Base-by-base conservation (phyloP, 2,113 vertebrate genomes). In the Neogobius melanostomus region DNA sequence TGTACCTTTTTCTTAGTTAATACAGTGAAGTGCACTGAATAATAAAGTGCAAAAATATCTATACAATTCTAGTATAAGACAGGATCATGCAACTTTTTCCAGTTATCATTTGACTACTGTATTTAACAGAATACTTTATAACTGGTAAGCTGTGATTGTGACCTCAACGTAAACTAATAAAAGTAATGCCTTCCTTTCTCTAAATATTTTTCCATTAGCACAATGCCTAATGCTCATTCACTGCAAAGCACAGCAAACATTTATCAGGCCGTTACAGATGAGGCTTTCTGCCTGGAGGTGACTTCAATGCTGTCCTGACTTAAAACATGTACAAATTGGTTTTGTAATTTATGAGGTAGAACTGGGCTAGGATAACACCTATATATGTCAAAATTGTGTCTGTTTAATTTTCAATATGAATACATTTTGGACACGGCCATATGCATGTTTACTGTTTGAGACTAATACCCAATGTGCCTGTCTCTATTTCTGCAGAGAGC, bases 401-500 rank as follows among this genome's bases (percentile, higher is more conserved):
- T 81, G 60, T 73, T 84, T 81, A 8, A 53, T 53, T 53, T 50
- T 50, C 28, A 15, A 79, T 83, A 75, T 89, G 90, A 85, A 80
- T 87, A 8, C 88, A 89, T 83, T 83, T 82, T 81, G 50, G 49
- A 50, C 49, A 50, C 51, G 66, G 54, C 72, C 50, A 51, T 15
- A 8, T 56, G 69, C 7, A 72, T 75, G 47, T 75, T 11, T 59
- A 45, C 7, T 80, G 63, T 70, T 81, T n/a, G 48, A 65, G 68
- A 83, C 82, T 89, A 89, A 91, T 73, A 54, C 56, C 17, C 56
- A 17, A 7, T 88, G 76, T 90, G 76, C 88, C 72, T 88, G 80
- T 87, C 86, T 82, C 63, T 89, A 85, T 92, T 92, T 94, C 95
- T 94, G 80, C 95, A 99, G 97, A 98, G 97, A 94, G 97, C 97